Base-by-base conservation (phyloP, 2,888 invertebrate species). In the Eumacrocentrus americanus region DNA sequence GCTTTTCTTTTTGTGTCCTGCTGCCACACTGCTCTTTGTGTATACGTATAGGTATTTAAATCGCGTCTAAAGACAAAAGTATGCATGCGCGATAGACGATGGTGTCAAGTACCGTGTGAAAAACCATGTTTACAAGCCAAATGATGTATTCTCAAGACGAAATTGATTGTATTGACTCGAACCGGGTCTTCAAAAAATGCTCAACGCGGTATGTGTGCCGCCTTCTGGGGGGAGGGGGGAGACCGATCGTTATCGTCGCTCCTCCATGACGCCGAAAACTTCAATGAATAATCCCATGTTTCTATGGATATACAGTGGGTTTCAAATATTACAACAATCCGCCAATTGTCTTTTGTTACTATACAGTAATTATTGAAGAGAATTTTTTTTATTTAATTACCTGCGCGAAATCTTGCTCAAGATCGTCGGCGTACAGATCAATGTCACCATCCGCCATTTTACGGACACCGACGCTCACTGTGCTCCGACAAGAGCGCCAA, bases 371-470 rank as follows among this genome's bases (percentile, higher is more conserved):
- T 62, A 18, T n/a, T 20, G 9, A 22, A 37, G 16, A 7, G 18
- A 14, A 29, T 4, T 38, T 46, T 46, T 61, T 16, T 16, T 9
- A n/a, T 47, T 61, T 52, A 22, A 81, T 83, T 82, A 89, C 89
- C 85, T 90, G 90, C 70, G 88, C 89, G 84, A 96, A 96, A 85
- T 95, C 95, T 79, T 93, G 92, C 84, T 95, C 96, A 81, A 96
- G 90, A 87, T 96, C 95, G 82, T 96, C 96, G 72, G 93, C 94
- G 83, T 97, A 97, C 77, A 97, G 88, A 90, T 97, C 96, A 84
- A 96, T 94, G 86, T 96, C 96, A 86, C 93, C 91, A 85, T 95
- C 95, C 86, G 94, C 94, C 93, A 94, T 93, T 88, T 86, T 88
- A 74, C 73, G 68, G 67, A 69, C 74, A 76, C 74, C 72, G 78